Conservation (phyloP, 2,888 invertebrate genomes). For the Eutolmus rufibarbis region DNA sequence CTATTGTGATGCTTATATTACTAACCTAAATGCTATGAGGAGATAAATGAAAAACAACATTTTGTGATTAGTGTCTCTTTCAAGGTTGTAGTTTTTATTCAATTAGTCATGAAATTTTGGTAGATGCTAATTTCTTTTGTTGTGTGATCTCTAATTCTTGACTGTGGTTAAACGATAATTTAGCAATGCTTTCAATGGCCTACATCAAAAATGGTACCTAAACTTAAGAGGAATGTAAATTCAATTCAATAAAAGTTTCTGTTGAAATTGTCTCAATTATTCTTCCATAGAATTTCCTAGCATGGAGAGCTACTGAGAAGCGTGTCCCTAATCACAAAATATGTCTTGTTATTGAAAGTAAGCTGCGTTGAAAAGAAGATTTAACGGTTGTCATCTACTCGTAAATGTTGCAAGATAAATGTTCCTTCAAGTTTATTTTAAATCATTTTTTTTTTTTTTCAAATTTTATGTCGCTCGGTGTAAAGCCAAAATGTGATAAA, state of each 20-base stretch:
- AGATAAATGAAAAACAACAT: slow-evolving; percentile 63
- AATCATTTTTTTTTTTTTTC: not conserved
- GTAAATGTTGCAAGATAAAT: not conserved
- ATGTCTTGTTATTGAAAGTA: slow-evolving; percentile 39
- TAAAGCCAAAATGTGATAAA: slow-evolving; percentile 55
- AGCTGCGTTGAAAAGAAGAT: slow-evolving; percentile 2
- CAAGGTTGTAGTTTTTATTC: slow-evolving; percentile 46
- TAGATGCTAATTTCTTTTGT: slow-evolving; percentile 30
- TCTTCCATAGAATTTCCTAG: slow-evolving; percentile 30
- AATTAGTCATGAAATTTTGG: slow-evolving; percentile 41
- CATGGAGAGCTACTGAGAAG: not conserved
- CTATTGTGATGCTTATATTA: slow-evolving; percentile 42
- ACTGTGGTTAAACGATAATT: not conserved
- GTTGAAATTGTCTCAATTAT: slow-evolving; percentile 21
- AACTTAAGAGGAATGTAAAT: not conserved
- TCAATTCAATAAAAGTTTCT: not conserved
- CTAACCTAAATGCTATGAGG: slow-evolving; percentile 62
- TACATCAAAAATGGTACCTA: slow-evolving; percentile 24
- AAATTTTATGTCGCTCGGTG: not conserved
- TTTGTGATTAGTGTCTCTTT: slow-evolving; percentile 58
- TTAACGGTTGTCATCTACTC: slow-evolving; percentile 22
- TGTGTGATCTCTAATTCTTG: not conserved
- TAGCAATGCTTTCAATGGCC: slow-evolving; percentile 6
- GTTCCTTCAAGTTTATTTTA: not conserved
- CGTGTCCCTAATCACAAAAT: slow-evolving; percentile 47